phyloP scores from a whole-genome alignment of 2,797 vertebrate species.

The Pipistrellus pipistrellus region DNA sequence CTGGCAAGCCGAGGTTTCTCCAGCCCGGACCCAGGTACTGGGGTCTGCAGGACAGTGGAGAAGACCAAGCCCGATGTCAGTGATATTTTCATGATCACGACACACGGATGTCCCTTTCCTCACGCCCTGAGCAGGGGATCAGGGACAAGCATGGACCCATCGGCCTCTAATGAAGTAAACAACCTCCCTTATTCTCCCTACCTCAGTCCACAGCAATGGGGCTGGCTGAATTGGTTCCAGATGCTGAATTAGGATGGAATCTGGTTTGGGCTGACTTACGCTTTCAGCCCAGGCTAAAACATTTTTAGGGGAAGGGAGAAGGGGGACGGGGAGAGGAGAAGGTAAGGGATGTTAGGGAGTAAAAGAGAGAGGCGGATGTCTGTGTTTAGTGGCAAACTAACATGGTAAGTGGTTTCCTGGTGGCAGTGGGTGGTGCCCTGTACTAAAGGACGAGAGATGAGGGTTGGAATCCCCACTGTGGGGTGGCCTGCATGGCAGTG shows the following conservation, averaged over 20 bases:
- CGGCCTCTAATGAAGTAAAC: slow-evolving; percentile 78
- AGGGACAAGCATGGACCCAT: slow-evolving; percentile 35
- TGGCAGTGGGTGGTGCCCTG: neutral
- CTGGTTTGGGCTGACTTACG: slow-evolving; percentile 38
- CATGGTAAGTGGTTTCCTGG: neutral
- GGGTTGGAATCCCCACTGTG: neutral
- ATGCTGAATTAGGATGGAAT: slow-evolving; percentile 80
- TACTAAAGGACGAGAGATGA: neutral
- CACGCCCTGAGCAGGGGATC: neutral
- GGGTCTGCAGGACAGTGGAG: neutral
- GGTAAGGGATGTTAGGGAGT: neutral
- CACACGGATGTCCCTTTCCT: neutral
- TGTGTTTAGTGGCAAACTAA: neutral
- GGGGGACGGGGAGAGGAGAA: neutral
- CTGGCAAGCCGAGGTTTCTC: neutral
- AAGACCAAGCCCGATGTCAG: slow-evolving; percentile 60
- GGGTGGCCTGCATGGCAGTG: neutral
- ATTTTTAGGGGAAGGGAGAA: neutral
- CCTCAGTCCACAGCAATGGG: slow-evolving; percentile 80
- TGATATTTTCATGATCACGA: neutral
- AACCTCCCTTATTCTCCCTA: slow-evolving; percentile 72
- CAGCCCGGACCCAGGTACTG: neutral
- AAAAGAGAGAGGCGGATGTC: neutral
- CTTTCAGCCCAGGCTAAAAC: slow-evolving; percentile 68
- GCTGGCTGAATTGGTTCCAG: slow-evolving; percentile 86